phyloP scores from a whole-genome alignment of 1,140 invertebrate genomes.

The Drosophila gunungcola region DNA sequence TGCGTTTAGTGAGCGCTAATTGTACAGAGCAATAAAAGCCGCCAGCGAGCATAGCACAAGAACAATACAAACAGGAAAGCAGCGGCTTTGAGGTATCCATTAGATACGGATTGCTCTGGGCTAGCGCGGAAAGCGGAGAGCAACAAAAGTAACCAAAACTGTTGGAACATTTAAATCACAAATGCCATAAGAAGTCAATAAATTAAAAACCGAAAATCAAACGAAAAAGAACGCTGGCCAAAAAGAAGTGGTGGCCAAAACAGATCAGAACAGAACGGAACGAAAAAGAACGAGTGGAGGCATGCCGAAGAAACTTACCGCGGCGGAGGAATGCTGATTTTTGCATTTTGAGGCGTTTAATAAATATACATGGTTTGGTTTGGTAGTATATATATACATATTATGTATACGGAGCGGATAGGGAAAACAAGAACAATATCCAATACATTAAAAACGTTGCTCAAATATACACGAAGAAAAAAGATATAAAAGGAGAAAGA shows the following conservation, averaged over 20 bases:
- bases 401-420: slow-evolving; percentile 42
- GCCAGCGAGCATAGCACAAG: slow-evolving; percentile 26
- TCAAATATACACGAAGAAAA: slow-evolving; percentile 46
- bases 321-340: slow-evolving; percentile 88
- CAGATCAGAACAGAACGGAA: slow-evolving; percentile 39
- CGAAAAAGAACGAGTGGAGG: slow-evolving; percentile 38
- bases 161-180: slow-evolving; percentile 75
- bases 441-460: slow-evolving; percentile 72
- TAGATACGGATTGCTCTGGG: slow-evolving; percentile 73
- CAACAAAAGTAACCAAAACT: slow-evolving; percentile 59
- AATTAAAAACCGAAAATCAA: slow-evolving; percentile 60
- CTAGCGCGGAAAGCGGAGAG: slow-evolving; percentile 46
- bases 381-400: slow-evolving; percentile 36
- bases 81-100: slow-evolving; percentile 73
- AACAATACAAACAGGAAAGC: slow-evolving; percentile 48
- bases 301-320: slow-evolving; percentile 88
- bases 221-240: slow-evolving; percentile 45
- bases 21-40: slow-evolving; percentile 56
- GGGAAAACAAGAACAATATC: slow-evolving; percentile 78
- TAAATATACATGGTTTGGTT: slow-evolving; percentile 43
- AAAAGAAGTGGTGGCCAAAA: slow-evolving; percentile 46
- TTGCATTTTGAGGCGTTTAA: slow-evolving; percentile 84
- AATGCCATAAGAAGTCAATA: slow-evolving; percentile 52
- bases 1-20: slow-evolving; percentile 62
- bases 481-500: slow-evolving; percentile 43